These are phyloP conservation scores for Rhynchonycteris naso DNA, from an alignment of 2,797 vertebrate species.

Conservation along the genomic window DNA sequence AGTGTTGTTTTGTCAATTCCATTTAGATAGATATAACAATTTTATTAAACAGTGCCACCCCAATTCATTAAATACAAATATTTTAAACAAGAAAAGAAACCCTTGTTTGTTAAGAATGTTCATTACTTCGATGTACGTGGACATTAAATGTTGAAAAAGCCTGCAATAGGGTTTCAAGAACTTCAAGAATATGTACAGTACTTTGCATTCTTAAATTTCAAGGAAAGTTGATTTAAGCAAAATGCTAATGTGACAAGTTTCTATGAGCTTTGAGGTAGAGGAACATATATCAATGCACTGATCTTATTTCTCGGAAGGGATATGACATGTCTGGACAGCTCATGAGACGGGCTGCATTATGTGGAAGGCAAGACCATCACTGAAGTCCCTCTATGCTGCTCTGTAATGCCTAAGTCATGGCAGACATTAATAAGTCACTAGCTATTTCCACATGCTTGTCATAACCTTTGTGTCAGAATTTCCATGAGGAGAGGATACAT, in stretches of 20 bases:
- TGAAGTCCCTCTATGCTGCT: not conserved
- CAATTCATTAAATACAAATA: too few species aligned
- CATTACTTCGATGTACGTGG: conserved; percentile 36
- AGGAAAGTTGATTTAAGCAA: conserved; percentile 66
- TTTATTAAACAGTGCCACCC: too few species aligned
- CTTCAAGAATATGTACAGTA: conserved; percentile 7
- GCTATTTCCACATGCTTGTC: conserved; percentile 59
- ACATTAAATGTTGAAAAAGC: conserved; percentile 38
- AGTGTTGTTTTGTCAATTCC: not conserved
- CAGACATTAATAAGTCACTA: conserved; percentile 70
- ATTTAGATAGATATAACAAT: conserved; percentile 38
- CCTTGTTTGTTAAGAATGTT: conserved; percentile 7
- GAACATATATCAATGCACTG: conserved; percentile 47
- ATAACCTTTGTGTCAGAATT: conserved; percentile 71
- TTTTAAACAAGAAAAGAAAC: not conserved
- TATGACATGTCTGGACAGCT: conserved; percentile 61
- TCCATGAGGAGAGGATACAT: conserved; percentile 42
- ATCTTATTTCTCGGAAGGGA: conserved; percentile 47
- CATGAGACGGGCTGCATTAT: conserved; percentile 51
- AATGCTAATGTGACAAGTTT: conserved; percentile 76
- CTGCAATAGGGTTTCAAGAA: conserved; percentile 12
- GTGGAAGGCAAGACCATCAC: conserved; percentile 45
- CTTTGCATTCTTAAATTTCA: conserved; percentile 67
- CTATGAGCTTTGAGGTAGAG: conserved; percentile 52
- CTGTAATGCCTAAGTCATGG: not conserved